A percentile compares a stretch with the other conserved stretches of the same genome.
These are phyloP conservation scores for Osmoderma eremita DNA, from an alignment of 2,888 invertebrate genomes.

Conservation along the genomic window DNA sequence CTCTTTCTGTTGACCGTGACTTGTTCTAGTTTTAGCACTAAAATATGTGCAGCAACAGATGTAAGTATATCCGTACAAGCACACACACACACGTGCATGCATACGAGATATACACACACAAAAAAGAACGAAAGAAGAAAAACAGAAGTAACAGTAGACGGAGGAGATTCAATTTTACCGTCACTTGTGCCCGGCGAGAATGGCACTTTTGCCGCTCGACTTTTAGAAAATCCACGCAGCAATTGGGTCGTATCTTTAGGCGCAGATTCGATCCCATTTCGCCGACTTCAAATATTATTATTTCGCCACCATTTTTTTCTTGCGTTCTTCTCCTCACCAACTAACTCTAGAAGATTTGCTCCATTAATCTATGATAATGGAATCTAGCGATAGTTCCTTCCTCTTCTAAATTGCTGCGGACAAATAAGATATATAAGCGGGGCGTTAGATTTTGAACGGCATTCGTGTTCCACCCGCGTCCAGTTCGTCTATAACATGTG, in stretches of 20 bases:
- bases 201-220: constrained; percentile 48
- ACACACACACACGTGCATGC: too few species aligned
- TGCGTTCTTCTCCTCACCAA: constrained; percentile 2
- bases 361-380: constrained; percentile 61
- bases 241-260: constrained; percentile 42
- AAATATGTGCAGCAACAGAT: constrained; percentile 43
- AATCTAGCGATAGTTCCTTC: constrained; percentile 48
- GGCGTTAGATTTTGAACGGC: constrained; percentile 34
- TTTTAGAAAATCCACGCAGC: constrained; percentile 41
- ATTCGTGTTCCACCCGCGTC: constrained; percentile 29
- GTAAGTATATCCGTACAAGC: too few species aligned
- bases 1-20: constrained; percentile 61
- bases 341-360: constrained; percentile 58
- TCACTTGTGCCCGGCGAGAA: constrained; percentile 45
- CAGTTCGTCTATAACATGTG: constrained; percentile 44
- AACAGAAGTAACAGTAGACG: constrained; percentile 21
- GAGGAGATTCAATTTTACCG: constrained; percentile 45
- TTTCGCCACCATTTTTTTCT: constrained; percentile 10
- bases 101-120: neutral
- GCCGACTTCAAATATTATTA: constrained; percentile 2
- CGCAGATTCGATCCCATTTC: constrained; percentile 38
- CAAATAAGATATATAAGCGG: constrained; percentile 40
- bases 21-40: constrained; percentile 56
- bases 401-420: constrained; percentile 21
- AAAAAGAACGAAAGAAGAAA: constrained; percentile 22